phyloP scores from a whole-genome alignment of 1,140 invertebrate genomes.

The Tetramorium parvispinum region DNA sequence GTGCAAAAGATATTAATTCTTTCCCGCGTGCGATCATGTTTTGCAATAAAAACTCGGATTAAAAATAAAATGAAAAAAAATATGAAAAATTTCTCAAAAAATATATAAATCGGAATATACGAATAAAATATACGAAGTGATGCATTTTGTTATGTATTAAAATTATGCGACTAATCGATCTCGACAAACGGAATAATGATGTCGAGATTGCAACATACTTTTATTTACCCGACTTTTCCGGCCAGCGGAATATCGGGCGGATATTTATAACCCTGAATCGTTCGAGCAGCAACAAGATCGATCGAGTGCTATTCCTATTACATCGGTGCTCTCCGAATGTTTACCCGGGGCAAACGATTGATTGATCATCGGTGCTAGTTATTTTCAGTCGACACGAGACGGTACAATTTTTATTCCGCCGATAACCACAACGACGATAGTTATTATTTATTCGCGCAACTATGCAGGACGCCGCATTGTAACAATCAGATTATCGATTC shows the following conservation, averaged over 20 bases:
- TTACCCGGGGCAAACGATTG: constrained; percentile 55
- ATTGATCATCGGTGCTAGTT: constrained; percentile 54
- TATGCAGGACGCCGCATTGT: background rate
- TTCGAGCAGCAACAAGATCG: constrained; percentile 55
- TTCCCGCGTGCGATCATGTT: background rate
- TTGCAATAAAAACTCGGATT: background rate
- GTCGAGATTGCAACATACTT: constrained; percentile 20
- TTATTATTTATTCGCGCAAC: constrained; percentile 22
- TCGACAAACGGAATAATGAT: constrained; percentile 32
- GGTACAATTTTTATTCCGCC: constrained; percentile 31
- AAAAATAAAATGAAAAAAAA: background rate
- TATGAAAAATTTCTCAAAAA: background rate
- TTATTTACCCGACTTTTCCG: constrained; percentile 50
- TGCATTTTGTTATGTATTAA: background rate
- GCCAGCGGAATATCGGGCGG: constrained; percentile 30
- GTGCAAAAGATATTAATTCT: background rate
- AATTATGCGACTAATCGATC: constrained; percentile 10
- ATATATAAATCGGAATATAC: background rate
- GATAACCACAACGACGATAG: background rate
- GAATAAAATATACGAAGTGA: background rate
- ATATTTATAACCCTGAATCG: constrained; percentile 59
- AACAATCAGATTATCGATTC: background rate
- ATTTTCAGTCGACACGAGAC: constrained; percentile 53
- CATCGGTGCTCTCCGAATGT: constrained; percentile 39
- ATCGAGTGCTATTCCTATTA: constrained; percentile 58